Evolutionary conservation across 2,113 vertebrate genomes (phyloP).

Genomic region (Amphiprion percula): DNA sequence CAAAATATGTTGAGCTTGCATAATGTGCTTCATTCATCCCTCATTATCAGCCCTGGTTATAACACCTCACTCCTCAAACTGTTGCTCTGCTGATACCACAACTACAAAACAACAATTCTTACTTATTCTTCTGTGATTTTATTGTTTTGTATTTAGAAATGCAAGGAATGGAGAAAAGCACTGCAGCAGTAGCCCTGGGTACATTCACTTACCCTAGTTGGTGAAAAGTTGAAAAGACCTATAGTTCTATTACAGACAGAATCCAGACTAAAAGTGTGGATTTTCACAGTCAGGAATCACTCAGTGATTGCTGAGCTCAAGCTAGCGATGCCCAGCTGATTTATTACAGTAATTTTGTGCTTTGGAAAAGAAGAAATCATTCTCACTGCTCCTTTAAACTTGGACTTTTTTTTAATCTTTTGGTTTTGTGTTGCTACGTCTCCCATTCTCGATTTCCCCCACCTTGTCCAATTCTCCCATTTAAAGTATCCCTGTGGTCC

Average conservation of each 20-base stretch:
- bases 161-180: too few species aligned
- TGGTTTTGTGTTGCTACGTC: constrained; percentile 2
- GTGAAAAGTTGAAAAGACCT: background rate
- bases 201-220: background rate
- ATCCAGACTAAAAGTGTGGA: background rate
- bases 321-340: background rate
- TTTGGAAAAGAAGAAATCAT: background rate
- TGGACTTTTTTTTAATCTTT: constrained; percentile 20
- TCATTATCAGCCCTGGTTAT: too few species aligned
- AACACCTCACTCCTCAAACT: too few species aligned
- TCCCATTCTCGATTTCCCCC: background rate
- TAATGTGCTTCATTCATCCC: too few species aligned
- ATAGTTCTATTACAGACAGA: background rate
- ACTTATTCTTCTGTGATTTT: too few species aligned
- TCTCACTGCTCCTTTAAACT: constrained; percentile 9
- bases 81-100: too few species aligned
- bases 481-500: constrained; percentile 38
- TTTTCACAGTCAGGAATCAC: background rate
- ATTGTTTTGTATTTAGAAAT: too few species aligned
- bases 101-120: too few species aligned
- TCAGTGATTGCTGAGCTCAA: constrained; percentile 3
- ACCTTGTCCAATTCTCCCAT: constrained; percentile 10
- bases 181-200: too few species aligned
- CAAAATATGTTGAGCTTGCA: too few species aligned
- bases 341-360: background rate